Evolutionary conservation across 2,888 invertebrate genomes (phyloP).

Genomic region (Papilio protenor): DNA sequence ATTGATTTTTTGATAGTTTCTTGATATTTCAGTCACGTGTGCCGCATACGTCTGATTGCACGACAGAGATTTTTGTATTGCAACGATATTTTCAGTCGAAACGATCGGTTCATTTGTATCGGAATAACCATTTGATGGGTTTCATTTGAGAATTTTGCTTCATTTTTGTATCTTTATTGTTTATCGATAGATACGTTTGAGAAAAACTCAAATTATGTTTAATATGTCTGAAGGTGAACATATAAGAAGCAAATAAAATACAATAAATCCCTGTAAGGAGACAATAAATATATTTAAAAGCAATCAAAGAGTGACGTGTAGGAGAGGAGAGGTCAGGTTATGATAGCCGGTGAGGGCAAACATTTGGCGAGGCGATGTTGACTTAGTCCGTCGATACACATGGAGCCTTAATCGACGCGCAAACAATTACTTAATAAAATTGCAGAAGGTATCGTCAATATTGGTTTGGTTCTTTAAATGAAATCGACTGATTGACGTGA

Average conservation of each 20-base stretch:
- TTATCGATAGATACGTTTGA: neutral
- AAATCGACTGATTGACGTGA: neutral
- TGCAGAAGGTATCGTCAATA: neutral
- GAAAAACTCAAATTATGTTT: neutral
- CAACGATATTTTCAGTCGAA: neutral
- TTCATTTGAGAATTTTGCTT: neutral
- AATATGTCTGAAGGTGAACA: neutral
- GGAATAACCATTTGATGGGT: neutral
- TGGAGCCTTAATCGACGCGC: constrained; percentile 4
- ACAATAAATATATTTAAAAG: constrained; percentile 1
- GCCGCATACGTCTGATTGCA: constrained; percentile 11
- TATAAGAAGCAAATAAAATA: neutral
- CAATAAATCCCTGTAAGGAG: neutral
- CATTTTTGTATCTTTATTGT: neutral
- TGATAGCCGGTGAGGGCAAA: neutral
- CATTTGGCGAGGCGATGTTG: neutral
- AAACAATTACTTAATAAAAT: constrained; percentile 20
- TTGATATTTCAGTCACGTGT: constrained; percentile 5
- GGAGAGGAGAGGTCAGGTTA: neutral
- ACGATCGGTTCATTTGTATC: constrained; percentile 11
- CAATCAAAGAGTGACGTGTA: neutral
- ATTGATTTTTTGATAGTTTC: neutral
- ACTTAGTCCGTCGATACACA: constrained; percentile 4
- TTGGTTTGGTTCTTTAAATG: constrained; percentile 3
- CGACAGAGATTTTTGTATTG: neutral